phyloP scores from a whole-genome alignment of 1,140 invertebrate species.

The Trinorchestia longiramus region DNA sequence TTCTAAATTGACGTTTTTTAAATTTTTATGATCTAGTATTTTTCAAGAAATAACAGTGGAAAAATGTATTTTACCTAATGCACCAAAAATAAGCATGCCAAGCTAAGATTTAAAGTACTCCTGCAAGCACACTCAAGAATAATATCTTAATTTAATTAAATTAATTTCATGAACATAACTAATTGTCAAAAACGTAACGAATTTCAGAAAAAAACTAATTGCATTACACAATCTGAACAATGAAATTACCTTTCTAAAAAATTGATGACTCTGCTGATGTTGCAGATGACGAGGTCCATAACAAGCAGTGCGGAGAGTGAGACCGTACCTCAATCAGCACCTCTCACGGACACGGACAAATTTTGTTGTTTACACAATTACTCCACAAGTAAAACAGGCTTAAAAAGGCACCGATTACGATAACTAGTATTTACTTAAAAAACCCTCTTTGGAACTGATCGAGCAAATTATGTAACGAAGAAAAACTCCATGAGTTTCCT shows the following conservation, averaged over 20 bases:
- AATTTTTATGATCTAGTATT: too few relatives aligned
- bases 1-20: neutral
- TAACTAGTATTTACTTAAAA: neutral
- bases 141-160: neutral
- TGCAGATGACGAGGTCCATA: conserved; percentile 21
- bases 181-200: too few relatives aligned
- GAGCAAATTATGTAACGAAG: neutral
- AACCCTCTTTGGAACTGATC: neutral
- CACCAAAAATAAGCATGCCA: neutral
- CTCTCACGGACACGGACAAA: neutral
- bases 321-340: neutral
- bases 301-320: neutral
- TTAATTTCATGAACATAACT: neutral
- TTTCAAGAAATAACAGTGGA: too few relatives aligned
- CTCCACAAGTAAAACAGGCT: neutral
- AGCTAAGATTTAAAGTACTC: neutral
- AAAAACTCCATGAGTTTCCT: neutral
- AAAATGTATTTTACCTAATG: neutral
- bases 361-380: neutral
- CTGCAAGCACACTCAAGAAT: neutral
- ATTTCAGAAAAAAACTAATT: neutral
- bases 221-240: neutral
- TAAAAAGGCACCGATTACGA: neutral
- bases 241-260: conserved; percentile 38
- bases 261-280: conserved; percentile 36